Evolutionary conservation across 2,113 vertebrate genomes (phyloP).

Genomic region (Ivindomyrus marchei): DNA sequence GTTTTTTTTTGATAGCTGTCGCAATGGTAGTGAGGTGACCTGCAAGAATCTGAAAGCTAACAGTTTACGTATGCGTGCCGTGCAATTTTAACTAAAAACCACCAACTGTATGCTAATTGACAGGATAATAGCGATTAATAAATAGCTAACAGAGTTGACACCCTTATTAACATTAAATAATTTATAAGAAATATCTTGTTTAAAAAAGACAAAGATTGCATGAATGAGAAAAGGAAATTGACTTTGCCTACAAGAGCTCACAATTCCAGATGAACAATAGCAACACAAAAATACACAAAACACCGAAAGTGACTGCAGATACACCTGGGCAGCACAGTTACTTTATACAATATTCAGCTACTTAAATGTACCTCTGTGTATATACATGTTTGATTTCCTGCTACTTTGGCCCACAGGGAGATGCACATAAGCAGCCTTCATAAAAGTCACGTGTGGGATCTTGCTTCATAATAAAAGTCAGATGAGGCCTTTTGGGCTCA

Average conservation of each 20-base stretch:
- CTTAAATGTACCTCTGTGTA: background rate
- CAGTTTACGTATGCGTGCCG: background rate
- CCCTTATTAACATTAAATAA: slow-evolving; percentile 30
- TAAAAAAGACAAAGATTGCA: background rate
- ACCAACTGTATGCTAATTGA: background rate
- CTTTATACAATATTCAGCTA: background rate
- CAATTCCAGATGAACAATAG: background rate
- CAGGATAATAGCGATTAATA: background rate
- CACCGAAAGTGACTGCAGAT: background rate
- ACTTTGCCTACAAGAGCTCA: background rate
- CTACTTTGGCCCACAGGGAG: background rate
- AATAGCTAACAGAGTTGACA: background rate
- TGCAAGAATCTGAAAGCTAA: background rate
- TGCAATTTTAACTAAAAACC: background rate
- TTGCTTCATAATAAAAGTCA: background rate
- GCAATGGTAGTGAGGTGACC: background rate
- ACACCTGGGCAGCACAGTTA: background rate
- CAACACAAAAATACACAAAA: background rate
- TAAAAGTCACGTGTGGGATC: background rate
- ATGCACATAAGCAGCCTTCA: background rate
- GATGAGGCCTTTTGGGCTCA: background rate
- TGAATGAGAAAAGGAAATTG: background rate
- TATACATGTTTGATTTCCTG: background rate
- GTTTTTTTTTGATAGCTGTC: background rate
- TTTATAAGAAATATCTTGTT: slow-evolving; percentile 24